Evolutionary conservation across 2,888 invertebrate species (phyloP).

Genomic region (Cyaniris semiargus): DNA sequence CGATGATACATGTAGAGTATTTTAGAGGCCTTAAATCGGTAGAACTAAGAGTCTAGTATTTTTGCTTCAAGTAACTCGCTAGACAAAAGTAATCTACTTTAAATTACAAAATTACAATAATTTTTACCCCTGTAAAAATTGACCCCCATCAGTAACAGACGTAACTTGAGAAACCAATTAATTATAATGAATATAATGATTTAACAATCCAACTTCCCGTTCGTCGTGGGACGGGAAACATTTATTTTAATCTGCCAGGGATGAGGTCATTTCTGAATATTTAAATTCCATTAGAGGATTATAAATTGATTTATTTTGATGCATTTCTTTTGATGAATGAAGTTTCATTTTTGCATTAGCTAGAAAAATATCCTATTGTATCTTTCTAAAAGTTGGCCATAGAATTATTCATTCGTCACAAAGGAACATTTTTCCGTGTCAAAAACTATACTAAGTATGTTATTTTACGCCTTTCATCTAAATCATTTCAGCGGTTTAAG

Average conservation of each 20-base stretch:
- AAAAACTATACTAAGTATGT: too few relatives aligned
- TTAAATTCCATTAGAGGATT: neutral
- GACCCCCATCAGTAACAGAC: neutral
- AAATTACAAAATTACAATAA: neutral
- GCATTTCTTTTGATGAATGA: neutral
- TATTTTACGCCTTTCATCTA: too few relatives aligned
- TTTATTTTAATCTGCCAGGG: neutral
- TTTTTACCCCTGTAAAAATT: neutral
- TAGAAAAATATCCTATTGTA: too few relatives aligned
- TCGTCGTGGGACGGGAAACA: neutral
- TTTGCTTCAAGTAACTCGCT: too few relatives aligned
- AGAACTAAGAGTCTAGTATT: too few relatives aligned
- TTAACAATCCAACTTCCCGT: neutral
- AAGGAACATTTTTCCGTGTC: too few relatives aligned
- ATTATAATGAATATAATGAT: neutral
- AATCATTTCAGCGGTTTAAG: too few relatives aligned
- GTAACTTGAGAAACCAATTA: slow-evolving; percentile 6
- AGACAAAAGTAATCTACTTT: too few relatives aligned
- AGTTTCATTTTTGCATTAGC: neutral
- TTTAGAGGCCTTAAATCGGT: too few relatives aligned
- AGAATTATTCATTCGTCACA: too few relatives aligned
- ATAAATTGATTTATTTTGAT: neutral
- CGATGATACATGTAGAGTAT: too few relatives aligned
- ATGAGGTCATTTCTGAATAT: neutral
- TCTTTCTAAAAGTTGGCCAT: too few relatives aligned